Conservation (phyloP, 2,113 vertebrate genomes). For the Heterochromis multidens region DNA sequence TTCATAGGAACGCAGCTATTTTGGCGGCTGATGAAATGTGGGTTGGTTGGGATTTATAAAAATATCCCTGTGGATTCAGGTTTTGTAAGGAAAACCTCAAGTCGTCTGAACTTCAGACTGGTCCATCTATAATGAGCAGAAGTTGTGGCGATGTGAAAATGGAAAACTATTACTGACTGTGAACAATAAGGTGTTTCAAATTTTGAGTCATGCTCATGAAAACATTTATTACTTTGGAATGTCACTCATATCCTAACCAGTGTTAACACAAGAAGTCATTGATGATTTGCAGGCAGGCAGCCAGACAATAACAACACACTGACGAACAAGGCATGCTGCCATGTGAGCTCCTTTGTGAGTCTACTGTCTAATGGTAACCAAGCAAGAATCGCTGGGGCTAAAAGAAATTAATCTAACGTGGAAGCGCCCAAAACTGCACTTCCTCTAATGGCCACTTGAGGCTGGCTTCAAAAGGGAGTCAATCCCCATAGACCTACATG, state of each 20-base stretch:
- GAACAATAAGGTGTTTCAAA: constrained; percentile 28
- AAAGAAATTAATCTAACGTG: neutral
- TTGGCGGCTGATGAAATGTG: constrained; percentile 49
- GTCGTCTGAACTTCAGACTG: constrained; percentile 32
- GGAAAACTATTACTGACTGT: neutral
- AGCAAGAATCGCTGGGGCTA: neutral
- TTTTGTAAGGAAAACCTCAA: constrained; percentile 29
- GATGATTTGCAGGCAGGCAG: neutral
- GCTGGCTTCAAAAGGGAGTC: neutral
- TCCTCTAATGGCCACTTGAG: neutral
- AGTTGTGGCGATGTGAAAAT: constrained; percentile 8
- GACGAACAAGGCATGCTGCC: neutral
- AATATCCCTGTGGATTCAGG: constrained; percentile 36
- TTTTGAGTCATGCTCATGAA: neutral
- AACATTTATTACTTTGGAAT: constrained; percentile 5
- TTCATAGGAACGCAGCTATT: constrained; percentile 42
- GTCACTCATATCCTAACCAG: neutral
- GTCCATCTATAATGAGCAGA: constrained; percentile 19
- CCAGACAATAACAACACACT: neutral
- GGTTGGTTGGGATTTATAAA: constrained; percentile 35
- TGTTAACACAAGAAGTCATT: neutral
- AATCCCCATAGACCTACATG: neutral
- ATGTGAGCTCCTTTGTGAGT: neutral
- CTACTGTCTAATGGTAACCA: neutral
- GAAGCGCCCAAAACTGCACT: neutral